A percentile compares a stretch with the other conserved stretches of the same genome.
Conservation (phyloP, 2,888 invertebrate genomes). For the Gnatocerus cornutus region DNA sequence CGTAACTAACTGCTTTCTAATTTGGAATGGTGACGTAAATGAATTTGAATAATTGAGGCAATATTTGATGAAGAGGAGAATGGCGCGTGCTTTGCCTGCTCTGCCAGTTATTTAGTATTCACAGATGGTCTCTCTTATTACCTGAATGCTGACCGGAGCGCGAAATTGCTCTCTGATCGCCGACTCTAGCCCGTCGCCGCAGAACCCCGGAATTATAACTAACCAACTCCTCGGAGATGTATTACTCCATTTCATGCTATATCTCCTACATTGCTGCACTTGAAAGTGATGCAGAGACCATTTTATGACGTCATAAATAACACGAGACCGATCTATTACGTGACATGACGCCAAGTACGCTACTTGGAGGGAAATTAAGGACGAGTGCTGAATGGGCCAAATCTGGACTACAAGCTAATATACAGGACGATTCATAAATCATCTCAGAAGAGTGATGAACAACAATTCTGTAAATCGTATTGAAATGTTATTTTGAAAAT, state of each 20-base stretch:
- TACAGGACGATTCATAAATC: no score
- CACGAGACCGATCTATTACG: constrained; percentile 16
- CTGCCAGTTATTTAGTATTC: constrained; percentile 59
- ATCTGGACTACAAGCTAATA: background rate
- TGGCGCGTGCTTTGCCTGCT: constrained; percentile 53
- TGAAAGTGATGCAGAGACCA: constrained; percentile 32
- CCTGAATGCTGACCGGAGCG: constrained; percentile 62
- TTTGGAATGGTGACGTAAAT: constrained; percentile 39
- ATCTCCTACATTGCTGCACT: constrained; percentile 36
- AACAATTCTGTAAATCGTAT: no score
- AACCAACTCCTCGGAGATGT: constrained; percentile 44
- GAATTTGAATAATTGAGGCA: constrained; percentile 56
- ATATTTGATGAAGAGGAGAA: constrained; percentile 53
- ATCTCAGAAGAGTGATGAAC: no score
- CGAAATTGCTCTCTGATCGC: constrained; percentile 59
- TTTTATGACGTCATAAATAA: constrained; percentile 29
- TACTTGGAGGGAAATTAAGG: background rate
- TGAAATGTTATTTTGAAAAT: no score
- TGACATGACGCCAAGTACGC: constrained; percentile 3
- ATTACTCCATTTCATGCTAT: constrained; percentile 46
- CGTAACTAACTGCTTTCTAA: constrained; percentile 34
- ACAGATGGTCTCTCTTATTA: constrained; percentile 57
- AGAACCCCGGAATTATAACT: constrained; percentile 51
- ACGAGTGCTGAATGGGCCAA: background rate
- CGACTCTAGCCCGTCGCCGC: constrained; percentile 38